These are phyloP conservation scores for Tetrax tetrax DNA, from an alignment of 2,113 vertebrate genomes.

Conservation along the genomic window DNA sequence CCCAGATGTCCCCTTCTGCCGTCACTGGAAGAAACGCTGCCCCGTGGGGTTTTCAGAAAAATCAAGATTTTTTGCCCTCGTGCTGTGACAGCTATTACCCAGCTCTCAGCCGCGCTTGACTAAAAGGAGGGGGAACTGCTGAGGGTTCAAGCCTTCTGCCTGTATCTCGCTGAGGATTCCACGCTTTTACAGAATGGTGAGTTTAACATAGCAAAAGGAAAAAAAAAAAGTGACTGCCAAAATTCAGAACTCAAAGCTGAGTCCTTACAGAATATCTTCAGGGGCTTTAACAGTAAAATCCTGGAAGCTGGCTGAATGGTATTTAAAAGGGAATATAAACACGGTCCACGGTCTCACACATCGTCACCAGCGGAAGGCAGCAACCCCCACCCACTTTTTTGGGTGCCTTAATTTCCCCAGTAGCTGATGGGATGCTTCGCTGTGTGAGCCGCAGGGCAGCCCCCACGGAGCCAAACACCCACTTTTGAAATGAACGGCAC, in stretches of 20 bases:
- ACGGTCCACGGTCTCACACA: background rate
- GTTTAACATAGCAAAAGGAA: background rate
- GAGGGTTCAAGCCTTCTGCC: background rate
- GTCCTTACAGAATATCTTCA: background rate
- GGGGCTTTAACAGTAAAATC: background rate
- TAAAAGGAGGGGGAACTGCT: background rate
- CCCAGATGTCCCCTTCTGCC: background rate
- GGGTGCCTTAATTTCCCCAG: background rate
- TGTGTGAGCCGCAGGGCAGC: background rate
- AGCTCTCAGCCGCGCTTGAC: background rate
- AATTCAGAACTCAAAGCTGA: background rate
- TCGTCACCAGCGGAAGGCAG: background rate
- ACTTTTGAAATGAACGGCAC: background rate
- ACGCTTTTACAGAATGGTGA: background rate
- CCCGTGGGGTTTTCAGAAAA: background rate
- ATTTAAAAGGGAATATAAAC: background rate
- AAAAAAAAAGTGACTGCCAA: background rate
- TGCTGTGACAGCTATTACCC: background rate
- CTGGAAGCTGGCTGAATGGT: background rate
- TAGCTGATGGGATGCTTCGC: rapidly evolving
- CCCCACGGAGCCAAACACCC: background rate
- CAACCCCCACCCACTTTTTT: background rate
- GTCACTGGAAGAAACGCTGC: background rate
- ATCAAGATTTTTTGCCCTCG: background rate
- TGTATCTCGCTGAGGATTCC: background rate